Base-by-base conservation (phyloP, 1,140 invertebrate genomes). In the Popillia japonica region DNA sequence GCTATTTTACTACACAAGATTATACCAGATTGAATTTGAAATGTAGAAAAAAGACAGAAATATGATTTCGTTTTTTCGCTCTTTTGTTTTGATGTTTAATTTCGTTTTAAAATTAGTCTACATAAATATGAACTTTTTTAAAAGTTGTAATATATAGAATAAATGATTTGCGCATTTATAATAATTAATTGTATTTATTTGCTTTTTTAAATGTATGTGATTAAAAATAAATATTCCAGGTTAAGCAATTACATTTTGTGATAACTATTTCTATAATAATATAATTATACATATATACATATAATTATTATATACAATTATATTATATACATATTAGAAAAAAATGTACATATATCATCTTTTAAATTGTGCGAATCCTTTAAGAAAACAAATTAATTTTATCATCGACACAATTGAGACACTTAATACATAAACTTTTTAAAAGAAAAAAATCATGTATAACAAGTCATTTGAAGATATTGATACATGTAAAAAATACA, bases 191-290 rank as follows among this genome's bases (percentile, higher is more conserved):
- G 75, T 82, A 78, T 79, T 82, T 80, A 79, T 83, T 83, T 80
- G 81, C 82, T 84, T 80, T 80, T 83, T 83, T 83, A 79, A 81
- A 77, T 83, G 64, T 80, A 80, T 83, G 82, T 83, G 82, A 83
- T 84, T 81, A 78, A 81, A 82, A 79, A 78, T 78, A 80, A 80
- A 83, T 83, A 78, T 83, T 82, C 81, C 82, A 80, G 78, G 78
- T 80, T 73, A 81, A 84, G 83, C 83, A 84, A 84, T 82, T 83
- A 79, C 78, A 81, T 81, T 84, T 84, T 83, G 83, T 84, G 83
- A 84, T 83, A 84, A 81, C 48, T 78, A 81, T 81, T 77, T 79
- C 75, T 72, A 79, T 72, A 73, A 64, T 77, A 40, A 34, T 76
- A 76, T 76, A 22, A 59, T 72, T 77, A 61, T 75, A 75, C 59